Conservation (phyloP, 2,888 invertebrate genomes). For the Hybos culiciformis region DNA sequence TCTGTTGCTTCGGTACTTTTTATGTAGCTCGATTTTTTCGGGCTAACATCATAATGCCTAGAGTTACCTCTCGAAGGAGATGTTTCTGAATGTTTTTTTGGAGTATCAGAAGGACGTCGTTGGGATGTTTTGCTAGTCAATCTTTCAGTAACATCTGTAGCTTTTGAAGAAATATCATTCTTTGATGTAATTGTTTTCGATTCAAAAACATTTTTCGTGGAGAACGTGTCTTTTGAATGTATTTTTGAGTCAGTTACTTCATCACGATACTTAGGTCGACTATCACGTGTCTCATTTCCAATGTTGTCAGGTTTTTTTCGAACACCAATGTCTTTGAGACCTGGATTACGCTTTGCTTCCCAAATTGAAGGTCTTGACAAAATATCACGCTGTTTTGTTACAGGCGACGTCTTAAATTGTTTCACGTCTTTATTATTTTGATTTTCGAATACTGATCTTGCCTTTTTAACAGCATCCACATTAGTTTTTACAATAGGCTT, state of each 20-base stretch:
- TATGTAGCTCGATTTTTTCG: no score
- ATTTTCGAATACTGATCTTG: slow-evolving; percentile 57
- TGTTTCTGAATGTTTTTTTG: background rate
- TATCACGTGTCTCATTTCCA: background rate
- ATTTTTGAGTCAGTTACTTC: slow-evolving; percentile 13
- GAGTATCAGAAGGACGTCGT: background rate
- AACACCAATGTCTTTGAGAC: slow-evolving; percentile 38
- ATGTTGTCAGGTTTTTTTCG: slow-evolving; percentile 21
- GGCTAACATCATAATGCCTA: no score
- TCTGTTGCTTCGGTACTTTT: background rate
- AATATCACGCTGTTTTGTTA: slow-evolving; percentile 36
- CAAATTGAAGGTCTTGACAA: slow-evolving; percentile 39
- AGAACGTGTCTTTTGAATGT: slow-evolving; percentile 28
- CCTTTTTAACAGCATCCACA: slow-evolving; percentile 53
- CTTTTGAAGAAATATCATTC: slow-evolving; percentile 2
- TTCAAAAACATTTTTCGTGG: slow-evolving; percentile 18
- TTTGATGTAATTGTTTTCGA: slow-evolving; percentile 20
- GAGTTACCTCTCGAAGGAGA: no score
- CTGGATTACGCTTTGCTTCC: slow-evolving; percentile 24
- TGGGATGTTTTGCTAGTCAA: slow-evolving; percentile 25
- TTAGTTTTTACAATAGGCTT: slow-evolving; percentile 36
- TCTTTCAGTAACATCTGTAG: background rate
- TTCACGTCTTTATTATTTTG: slow-evolving; percentile 23
- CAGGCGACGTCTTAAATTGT: slow-evolving; percentile 21
- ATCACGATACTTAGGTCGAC: background rate